These are phyloP conservation scores for Drosophila pseudoobscura DNA, from an alignment of 1,140 invertebrate species.

Conservation along the genomic window DNA sequence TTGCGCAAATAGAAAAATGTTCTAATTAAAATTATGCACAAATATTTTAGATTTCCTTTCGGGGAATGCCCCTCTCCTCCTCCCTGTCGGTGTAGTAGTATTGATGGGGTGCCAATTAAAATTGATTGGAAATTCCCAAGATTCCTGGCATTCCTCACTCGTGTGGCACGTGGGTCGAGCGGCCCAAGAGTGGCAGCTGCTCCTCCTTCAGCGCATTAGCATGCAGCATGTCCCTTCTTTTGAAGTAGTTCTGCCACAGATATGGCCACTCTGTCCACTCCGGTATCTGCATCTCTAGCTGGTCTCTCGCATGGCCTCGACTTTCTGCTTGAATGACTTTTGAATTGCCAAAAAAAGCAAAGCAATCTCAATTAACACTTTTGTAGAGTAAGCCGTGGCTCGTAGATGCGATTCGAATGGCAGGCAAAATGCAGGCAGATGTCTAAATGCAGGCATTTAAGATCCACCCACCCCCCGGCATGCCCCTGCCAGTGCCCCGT, in stretches of 20 bases:
- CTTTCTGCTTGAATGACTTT: constrained; percentile 51
- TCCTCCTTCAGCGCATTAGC: constrained; percentile 50
- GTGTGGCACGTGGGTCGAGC: constrained; percentile 57
- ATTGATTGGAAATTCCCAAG: constrained; percentile 76
- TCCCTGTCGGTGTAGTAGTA: constrained; percentile 45
- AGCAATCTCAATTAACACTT: constrained; percentile 72
- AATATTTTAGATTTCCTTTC: constrained; percentile 71
- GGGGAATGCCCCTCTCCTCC: constrained; percentile 34
- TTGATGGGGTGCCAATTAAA: constrained; percentile 83
- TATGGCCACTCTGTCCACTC: too few species aligned
- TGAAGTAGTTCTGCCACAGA: constrained; percentile 3
- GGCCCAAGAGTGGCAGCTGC: constrained; percentile 33
- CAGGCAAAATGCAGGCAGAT: constrained; percentile 67
- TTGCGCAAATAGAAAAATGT: constrained; percentile 81
- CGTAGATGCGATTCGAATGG: constrained; percentile 15
- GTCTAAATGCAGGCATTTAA: constrained; percentile 79
- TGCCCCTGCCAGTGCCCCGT: background rate
- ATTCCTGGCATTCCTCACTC: constrained; percentile 74
- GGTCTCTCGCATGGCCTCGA: constrained; percentile 26
- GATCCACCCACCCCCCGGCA: constrained; percentile 47
- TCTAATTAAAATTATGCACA: constrained; percentile 83
- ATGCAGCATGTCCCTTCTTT: constrained; percentile 27
- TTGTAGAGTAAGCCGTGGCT: constrained; percentile 57
- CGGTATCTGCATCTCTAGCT: background rate
- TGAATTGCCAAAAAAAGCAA: constrained; percentile 31